These are phyloP conservation scores for Orthosia gracilis DNA, from an alignment of 2,888 invertebrate species.

Conservation along the genomic window DNA sequence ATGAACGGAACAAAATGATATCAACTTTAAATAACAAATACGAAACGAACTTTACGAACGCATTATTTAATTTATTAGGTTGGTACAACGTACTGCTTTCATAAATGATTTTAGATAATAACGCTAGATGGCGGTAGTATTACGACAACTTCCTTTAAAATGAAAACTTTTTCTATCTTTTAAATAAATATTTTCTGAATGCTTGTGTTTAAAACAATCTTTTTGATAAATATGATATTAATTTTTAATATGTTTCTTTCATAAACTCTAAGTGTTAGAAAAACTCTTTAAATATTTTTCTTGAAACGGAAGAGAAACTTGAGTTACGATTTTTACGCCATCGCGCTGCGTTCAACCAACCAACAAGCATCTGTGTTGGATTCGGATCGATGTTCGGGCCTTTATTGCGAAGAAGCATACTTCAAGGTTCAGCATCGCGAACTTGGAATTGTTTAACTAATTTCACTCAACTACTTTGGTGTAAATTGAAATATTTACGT, in stretches of 20 bases:
- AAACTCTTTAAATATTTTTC: slow-evolving; percentile 33
- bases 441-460: slow-evolving; percentile 93
- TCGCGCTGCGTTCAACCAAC: slow-evolving; percentile 80
- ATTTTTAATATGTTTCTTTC: slow-evolving; percentile 25
- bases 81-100: slow-evolving; percentile 41
- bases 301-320: slow-evolving; percentile 70
- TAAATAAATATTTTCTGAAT: slow-evolving; percentile 22
- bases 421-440: slow-evolving; percentile 93
- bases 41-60: slow-evolving; percentile 54
- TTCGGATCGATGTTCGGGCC: slow-evolving; percentile 94
- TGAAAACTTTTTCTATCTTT: slow-evolving; percentile 61
- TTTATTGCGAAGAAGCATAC: slow-evolving; percentile 92
- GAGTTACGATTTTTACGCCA: slow-evolving; percentile 73
- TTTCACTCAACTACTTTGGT: slow-evolving; percentile 92
- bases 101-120: not conserved
- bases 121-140: slow-evolving; percentile 65
- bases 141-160: slow-evolving; percentile 61
- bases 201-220: slow-evolving; percentile 13
- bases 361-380: slow-evolving; percentile 83
- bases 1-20: slow-evolving; percentile 37
- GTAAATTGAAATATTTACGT: slow-evolving; percentile 91
- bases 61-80: slow-evolving; percentile 41
- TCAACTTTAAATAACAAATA: not conserved
- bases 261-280: slow-evolving; percentile 16
- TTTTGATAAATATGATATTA: slow-evolving; percentile 33